Evolutionary conservation across 2,888 invertebrate species (phyloP), one percentile per base, ranked within the genome.

Genomic region (Dicranocentrus wangi): DNA sequence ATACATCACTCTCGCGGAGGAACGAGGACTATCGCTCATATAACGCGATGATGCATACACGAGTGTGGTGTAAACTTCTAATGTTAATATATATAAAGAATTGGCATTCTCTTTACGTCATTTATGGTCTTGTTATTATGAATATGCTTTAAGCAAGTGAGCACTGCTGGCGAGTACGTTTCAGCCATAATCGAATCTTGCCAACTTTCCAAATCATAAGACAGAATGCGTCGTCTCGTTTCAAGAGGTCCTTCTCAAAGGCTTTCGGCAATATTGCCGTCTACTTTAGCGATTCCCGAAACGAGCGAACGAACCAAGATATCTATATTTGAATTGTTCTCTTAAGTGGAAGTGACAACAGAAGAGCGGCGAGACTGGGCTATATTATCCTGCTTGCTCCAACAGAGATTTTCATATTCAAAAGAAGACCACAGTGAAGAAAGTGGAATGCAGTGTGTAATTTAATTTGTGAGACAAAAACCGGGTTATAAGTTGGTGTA

Each of bases 261-360:
- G 39, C 78, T 78, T 58, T 77, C 70, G 77, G 77, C 77, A 77
- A 17, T 77, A 60, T 68, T 60, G 68, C 68, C 58, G 55, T 68
- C 55, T 58, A n/a, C 65, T 75, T 28, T 21, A 68, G 53, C 51
- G 15, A 61, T 17, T 17, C 42, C 17, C 5, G 66, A 68, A 76
- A 68, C 76, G 66, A 77, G 63, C 65, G 61, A 70, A 78, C 28
- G 19, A 17, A 51, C 28, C 25, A 76, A 66, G 65, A 65, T 63
- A 77, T 77, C 61, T 55, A 77, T 70, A 71, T 78, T 71, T 66
- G 71, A 78, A 78, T 71, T 78, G 78, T 78, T 78, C 78, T 78
- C 71, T 42, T 71, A 78, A 78, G 71, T 78, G 70, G 47, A 78
- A 78, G 43, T 78, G 78, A 78, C 78, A 71, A 71, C 65, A 61